Evolutionary conservation across 2,888 invertebrate genomes (phyloP).

Genomic region (Thera britannica): DNA sequence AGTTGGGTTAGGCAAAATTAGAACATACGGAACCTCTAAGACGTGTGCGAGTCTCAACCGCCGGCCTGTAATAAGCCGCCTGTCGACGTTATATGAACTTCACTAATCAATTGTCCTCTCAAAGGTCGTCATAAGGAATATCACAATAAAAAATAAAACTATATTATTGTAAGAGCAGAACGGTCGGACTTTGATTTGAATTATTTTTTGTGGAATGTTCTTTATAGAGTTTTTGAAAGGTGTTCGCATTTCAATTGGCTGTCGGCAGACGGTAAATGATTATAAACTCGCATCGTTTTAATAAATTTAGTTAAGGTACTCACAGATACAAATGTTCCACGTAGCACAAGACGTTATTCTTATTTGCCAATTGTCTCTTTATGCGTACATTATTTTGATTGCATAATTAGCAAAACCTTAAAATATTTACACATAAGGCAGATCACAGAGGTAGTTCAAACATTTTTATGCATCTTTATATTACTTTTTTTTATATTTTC

Average conservation of each 20-base stretch:
- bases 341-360: too few relatives aligned
- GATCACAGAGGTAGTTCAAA: too few relatives aligned
- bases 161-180: conserved; percentile 45
- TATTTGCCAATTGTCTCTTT: too few relatives aligned
- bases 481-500: too few relatives aligned
- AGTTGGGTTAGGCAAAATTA: background rate
- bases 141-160: conserved; percentile 49
- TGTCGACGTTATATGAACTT: conserved; percentile 52
- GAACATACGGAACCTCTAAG: conserved; percentile 44
- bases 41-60: conserved; percentile 19
- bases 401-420: too few relatives aligned
- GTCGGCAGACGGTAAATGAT: conserved; percentile 32
- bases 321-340: too few relatives aligned
- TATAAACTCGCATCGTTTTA: conserved; percentile 3
- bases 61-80: conserved; percentile 54
- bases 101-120: conserved; percentile 67
- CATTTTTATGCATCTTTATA: too few relatives aligned
- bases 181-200: conserved; percentile 50
- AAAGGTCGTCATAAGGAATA: conserved; percentile 55
- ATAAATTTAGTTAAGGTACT: too few relatives aligned
- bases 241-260: conserved; percentile 31
- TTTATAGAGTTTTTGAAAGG: conserved; percentile 42
- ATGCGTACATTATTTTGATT: too few relatives aligned
- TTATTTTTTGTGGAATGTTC: conserved; percentile 50
- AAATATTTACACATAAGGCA: too few relatives aligned